phyloP scores from a whole-genome alignment of 2,797 vertebrate species.

The Paramormyrops hopkinsi region DNA sequence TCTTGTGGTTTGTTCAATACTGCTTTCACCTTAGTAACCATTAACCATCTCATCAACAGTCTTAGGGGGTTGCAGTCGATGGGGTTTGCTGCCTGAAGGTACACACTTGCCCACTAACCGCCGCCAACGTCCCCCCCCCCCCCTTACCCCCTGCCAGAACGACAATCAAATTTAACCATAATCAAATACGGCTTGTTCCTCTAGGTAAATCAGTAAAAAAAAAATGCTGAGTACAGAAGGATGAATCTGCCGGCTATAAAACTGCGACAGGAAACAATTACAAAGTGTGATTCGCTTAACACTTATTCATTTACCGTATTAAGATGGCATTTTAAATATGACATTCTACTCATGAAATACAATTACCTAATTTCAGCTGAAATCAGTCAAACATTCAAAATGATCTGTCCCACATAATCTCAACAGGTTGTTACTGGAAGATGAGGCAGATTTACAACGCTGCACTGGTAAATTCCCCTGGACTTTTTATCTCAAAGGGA shows the following conservation, averaged over 20 bases:
- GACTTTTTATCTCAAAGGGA: not conserved
- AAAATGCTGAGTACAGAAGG: not conserved
- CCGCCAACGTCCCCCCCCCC: not conserved
- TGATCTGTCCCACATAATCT: not conserved
- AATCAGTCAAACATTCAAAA: not conserved
- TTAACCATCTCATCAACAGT: slow-evolving; percentile 43
- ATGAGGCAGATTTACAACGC: not conserved
- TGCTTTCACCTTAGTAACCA: slow-evolving; percentile 48
- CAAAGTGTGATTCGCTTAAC: not conserved
- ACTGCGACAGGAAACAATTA: slow-evolving; percentile 17
- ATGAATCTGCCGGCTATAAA: slow-evolving; percentile 30
- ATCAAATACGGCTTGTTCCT: slow-evolving; percentile 36
- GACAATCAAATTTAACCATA: slow-evolving; percentile 36
- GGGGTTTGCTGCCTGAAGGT: slow-evolving; percentile 34
- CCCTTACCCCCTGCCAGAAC: not conserved
- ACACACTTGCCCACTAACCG: not conserved
- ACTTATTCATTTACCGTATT: not conserved
- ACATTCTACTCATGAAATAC: not conserved
- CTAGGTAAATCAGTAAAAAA: slow-evolving; percentile 8
- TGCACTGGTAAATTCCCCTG: not conserved
- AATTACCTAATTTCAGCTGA: not conserved
- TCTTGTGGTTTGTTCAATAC: not conserved
- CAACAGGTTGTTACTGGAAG: not conserved
- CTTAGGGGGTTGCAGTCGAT: slow-evolving; percentile 46
- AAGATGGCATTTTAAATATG: slow-evolving; percentile 15